phyloP scores from a whole-genome alignment of 2,888 invertebrate species.

The Tinea trinotella region DNA sequence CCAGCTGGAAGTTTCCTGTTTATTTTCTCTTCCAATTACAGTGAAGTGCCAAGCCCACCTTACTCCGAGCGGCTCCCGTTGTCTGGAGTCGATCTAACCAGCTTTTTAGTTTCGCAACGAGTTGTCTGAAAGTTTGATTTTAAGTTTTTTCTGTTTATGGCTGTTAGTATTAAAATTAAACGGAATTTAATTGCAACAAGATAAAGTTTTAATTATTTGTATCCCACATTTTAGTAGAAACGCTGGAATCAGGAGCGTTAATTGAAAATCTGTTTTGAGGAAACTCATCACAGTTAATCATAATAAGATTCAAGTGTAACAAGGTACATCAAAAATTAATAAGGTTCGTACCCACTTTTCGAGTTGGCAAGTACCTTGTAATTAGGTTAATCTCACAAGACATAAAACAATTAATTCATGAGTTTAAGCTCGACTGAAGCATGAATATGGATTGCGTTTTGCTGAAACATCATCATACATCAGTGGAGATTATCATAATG shows the following conservation, averaged over 20 bases:
- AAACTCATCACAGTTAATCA: background rate
- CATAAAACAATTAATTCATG: background rate
- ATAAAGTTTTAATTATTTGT: background rate
- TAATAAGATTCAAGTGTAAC: background rate
- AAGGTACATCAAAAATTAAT: background rate
- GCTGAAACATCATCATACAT: background rate
- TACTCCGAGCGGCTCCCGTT: background rate
- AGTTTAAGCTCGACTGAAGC: background rate
- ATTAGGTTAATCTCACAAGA: conserved; percentile 5
- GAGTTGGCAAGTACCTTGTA: background rate
- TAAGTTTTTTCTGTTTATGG: conserved; percentile 21
- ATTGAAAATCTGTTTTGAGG: conserved; percentile 1
- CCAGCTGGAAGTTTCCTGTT: conserved; percentile 61
- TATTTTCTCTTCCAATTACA: conserved; percentile 68
- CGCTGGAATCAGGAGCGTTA: background rate
- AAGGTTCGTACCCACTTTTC: background rate
- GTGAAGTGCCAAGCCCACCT: conserved; percentile 42
- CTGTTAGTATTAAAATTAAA: background rate
- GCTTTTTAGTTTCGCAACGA: conserved; percentile 33
- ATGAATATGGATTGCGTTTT: conserved; percentile 6
- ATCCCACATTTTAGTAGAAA: background rate
- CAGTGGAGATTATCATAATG: too few relatives aligned
- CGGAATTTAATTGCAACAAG: background rate
- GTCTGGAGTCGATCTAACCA: conserved; percentile 28
- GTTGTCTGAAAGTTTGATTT: conserved; percentile 30